Evolutionary conservation across 2,797 vertebrate species (phyloP).

Genomic region (Glyptemys insculpta): DNA sequence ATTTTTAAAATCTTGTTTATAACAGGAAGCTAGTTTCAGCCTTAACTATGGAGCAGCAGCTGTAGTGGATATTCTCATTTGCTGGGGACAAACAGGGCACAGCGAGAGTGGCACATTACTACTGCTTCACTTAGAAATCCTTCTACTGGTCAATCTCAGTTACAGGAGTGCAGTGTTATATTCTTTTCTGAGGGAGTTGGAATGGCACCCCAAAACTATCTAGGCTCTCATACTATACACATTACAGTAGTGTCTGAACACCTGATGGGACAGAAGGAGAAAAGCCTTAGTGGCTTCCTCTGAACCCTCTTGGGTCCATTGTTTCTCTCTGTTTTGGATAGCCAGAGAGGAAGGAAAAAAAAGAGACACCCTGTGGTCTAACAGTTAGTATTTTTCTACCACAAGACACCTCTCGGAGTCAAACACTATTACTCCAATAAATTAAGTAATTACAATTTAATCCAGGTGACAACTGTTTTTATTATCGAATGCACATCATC

Average conservation of each 20-base stretch:
- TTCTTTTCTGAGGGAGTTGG: neutral
- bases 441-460: neutral
- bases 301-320: neutral
- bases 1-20: neutral
- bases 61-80: neutral
- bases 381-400: neutral
- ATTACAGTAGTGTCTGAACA: neutral
- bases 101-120: neutral
- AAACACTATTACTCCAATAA: neutral
- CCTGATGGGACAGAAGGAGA: neutral
- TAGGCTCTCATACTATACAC: neutral
- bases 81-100: neutral
- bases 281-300: neutral
- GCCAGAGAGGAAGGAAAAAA: neutral
- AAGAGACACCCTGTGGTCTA: neutral
- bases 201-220: neutral
- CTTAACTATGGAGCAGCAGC: neutral
- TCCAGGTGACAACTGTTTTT: neutral
- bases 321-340: neutral
- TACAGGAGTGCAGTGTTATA: neutral
- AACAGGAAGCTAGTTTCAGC: neutral
- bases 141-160: neutral
- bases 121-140: neutral
- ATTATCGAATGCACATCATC: neutral
- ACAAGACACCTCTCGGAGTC: neutral